Evolutionary conservation across 2,888 invertebrate species (phyloP).

Genomic region (Orgyia antiqua): DNA sequence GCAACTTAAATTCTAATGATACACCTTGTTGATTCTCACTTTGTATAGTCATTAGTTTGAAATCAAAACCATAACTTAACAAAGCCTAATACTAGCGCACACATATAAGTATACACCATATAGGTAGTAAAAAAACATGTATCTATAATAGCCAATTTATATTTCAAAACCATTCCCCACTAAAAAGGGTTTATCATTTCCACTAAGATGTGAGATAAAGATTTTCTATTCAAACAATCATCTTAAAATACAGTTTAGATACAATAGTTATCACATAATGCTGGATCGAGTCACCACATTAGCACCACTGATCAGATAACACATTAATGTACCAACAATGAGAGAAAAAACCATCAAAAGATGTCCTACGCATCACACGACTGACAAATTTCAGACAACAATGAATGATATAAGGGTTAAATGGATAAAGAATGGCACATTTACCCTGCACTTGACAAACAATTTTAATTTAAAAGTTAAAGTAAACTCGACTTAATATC

Average conservation of each 20-base stretch:
- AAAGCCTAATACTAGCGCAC: too few species aligned
- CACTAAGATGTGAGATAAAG: constrained; percentile 26
- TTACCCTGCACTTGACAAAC: constrained; percentile 8
- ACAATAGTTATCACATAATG: constrained; percentile 28
- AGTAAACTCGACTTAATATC: constrained; percentile 27
- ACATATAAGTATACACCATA: too few species aligned
- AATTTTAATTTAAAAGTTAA: constrained; percentile 7
- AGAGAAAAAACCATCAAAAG: constrained; percentile 33
- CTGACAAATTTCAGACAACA: constrained; percentile 75
- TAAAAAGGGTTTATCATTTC: constrained; percentile 26
- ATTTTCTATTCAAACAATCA: constrained; percentile 21
- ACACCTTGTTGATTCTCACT: too few species aligned
- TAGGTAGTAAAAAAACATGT: too few species aligned
- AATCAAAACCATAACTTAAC: too few species aligned
- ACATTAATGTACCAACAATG: constrained; percentile 52
- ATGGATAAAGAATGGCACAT: constrained; percentile 50
- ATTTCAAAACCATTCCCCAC: constrained; percentile 14
- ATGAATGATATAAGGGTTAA: constrained; percentile 70
- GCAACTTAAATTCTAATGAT: too few species aligned
- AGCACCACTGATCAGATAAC: constrained; percentile 50
- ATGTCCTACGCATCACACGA: constrained; percentile 58
- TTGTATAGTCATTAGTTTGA: too few species aligned
- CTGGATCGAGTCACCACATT: constrained; percentile 38
- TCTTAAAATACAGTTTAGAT: constrained; percentile 21
- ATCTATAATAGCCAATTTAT: constrained; percentile 20